phyloP scores from a whole-genome alignment of 2,113 vertebrate species.

The Hydrochoerus hydrochaeris region DNA sequence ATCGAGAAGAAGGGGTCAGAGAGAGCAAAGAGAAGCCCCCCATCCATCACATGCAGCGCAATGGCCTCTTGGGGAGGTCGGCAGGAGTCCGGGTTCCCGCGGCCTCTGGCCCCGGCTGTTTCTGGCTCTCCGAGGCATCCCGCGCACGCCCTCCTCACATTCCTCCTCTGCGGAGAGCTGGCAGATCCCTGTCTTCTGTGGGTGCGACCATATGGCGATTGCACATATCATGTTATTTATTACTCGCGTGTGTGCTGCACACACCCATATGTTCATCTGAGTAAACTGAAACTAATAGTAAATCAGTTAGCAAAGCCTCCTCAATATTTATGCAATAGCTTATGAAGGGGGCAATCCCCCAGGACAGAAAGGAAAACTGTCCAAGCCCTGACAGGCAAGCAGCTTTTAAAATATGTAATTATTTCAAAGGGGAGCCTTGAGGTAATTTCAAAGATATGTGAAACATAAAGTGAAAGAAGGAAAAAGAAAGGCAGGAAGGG shows the following conservation, averaged over 20 bases:
- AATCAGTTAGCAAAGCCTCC: not conserved
- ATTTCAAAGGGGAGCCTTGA: not conserved
- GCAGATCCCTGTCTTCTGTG: not conserved
- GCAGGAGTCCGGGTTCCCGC: accelerated
- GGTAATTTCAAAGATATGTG: not conserved
- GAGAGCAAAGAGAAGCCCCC: accelerated
- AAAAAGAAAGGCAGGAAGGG: not conserved
- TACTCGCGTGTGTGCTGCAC: not conserved
- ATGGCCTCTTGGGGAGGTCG: no score
- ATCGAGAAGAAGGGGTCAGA: not conserved
- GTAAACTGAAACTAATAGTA: not conserved
- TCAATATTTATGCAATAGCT: not conserved
- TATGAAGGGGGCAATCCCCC: not conserved
- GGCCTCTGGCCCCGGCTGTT: not conserved
- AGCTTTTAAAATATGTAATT: not conserved
- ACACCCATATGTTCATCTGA: not conserved
- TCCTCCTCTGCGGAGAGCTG: not conserved
- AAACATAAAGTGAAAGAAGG: not conserved
- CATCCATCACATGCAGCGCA: accelerated
- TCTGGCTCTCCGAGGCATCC: not conserved
- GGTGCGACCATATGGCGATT: not conserved
- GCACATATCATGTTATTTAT: not conserved
- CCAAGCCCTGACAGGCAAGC: not conserved
- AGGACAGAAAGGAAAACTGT: not conserved
- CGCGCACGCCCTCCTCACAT: not conserved